Conservation (phyloP, 2,888 invertebrate species). For the Drosophila suboccidentalis region DNA sequence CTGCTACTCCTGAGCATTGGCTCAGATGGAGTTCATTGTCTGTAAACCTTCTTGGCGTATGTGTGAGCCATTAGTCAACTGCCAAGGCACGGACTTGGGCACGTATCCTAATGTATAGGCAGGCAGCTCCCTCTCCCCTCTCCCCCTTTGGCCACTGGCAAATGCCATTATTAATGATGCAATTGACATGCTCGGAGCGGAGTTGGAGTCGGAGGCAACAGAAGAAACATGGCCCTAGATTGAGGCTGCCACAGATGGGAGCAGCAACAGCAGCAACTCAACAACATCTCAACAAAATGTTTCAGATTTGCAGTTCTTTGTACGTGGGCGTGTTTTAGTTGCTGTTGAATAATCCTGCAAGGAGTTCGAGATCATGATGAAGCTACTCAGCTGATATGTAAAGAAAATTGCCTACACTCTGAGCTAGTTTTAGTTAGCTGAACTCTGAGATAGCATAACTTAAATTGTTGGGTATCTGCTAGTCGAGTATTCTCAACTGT, state of each 20-base stretch:
- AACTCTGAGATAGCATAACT: neutral
- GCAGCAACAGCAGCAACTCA: constrained; percentile 20
- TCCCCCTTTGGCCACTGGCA: constrained; percentile 25
- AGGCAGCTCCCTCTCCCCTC: constrained; percentile 5
- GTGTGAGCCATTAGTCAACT: constrained; percentile 56
- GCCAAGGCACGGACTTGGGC: constrained; percentile 30
- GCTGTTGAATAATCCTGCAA: neutral
- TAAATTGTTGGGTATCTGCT: neutral
- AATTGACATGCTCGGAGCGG: constrained; percentile 67
- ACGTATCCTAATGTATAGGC: constrained; percentile 45
- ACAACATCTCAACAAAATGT: constrained; percentile 37
- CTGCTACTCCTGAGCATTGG: constrained; percentile 3
- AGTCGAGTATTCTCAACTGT: constrained; percentile 10
- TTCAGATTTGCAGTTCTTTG: constrained; percentile 27
- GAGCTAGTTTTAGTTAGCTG: neutral
- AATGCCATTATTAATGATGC: constrained; percentile 76
- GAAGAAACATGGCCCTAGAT: constrained; percentile 54
- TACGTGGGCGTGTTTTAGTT: constrained; percentile 1
- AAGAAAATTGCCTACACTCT: neutral
- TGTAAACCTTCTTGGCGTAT: constrained; percentile 46
- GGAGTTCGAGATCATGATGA: neutral
- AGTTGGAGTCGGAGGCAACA: constrained; percentile 21
- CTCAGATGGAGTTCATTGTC: constrained; percentile 58
- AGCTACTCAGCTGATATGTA: neutral
- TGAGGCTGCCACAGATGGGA: constrained; percentile 12